Evolutionary conservation across 2,888 invertebrate species (phyloP).

Genomic region (Oasisia sp.): DNA sequence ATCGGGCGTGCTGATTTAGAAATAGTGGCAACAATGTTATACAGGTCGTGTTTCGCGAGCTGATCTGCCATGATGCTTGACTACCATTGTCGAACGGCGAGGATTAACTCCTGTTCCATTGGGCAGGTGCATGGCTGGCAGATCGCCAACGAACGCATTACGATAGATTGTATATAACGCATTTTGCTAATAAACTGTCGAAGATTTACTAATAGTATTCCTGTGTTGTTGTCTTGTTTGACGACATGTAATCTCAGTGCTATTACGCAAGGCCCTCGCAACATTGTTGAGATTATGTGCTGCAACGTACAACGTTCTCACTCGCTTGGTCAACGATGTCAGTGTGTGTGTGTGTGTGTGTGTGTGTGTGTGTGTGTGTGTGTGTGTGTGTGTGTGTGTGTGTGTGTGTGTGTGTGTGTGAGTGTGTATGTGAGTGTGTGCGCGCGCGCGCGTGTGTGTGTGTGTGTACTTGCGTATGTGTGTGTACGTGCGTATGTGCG

Average conservation of each 20-base stretch:
- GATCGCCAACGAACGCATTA: not conserved
- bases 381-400: too few relatives aligned
- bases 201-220: not conserved
- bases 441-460: too few relatives aligned
- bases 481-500: too few relatives aligned
- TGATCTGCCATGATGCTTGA: not conserved
- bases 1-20: not conserved
- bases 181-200: not conserved
- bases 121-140: constrained; percentile 6
- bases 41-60: not conserved
- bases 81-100: not conserved
- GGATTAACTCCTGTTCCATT: not conserved
- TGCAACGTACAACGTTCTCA: not conserved
- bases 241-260: not conserved
- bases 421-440: too few relatives aligned
- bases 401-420: too few relatives aligned
- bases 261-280: not conserved
- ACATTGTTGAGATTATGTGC: not conserved
- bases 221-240: not conserved
- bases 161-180: not conserved
- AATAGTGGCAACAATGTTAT: not conserved
- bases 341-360: not conserved
- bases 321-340: not conserved
- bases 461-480: too few relatives aligned
- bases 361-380: not conserved